phyloP scores from a whole-genome alignment of 2,113 vertebrate species.

The pig (Sus scrofa) region T2T-Sscrofa CM000830.6:42042001-42042500 shows the following conservation, averaged over 20 bases:
- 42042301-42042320: background rate
- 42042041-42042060: background rate
- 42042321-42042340: background rate
- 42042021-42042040: background rate
- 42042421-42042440: background rate
- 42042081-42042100: background rate
- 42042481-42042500: conserved; percentile 30
- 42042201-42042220: background rate
- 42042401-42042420: conserved; percentile 22
- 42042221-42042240: background rate
- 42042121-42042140: background rate
- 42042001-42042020: background rate
- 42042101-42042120: background rate
- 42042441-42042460: conserved; percentile 18
- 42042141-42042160: background rate
- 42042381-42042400: background rate
- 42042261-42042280: background rate
- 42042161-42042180: background rate
- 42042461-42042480: background rate
- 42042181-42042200: conserved; percentile 12
- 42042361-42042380: background rate
- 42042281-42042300: background rate
- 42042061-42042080: background rate
- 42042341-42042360: background rate
- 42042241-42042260: background rate